Evolutionary conservation across 2,113 vertebrate genomes (phyloP).

Genomic region (Chloebia gouldiae): DNA sequence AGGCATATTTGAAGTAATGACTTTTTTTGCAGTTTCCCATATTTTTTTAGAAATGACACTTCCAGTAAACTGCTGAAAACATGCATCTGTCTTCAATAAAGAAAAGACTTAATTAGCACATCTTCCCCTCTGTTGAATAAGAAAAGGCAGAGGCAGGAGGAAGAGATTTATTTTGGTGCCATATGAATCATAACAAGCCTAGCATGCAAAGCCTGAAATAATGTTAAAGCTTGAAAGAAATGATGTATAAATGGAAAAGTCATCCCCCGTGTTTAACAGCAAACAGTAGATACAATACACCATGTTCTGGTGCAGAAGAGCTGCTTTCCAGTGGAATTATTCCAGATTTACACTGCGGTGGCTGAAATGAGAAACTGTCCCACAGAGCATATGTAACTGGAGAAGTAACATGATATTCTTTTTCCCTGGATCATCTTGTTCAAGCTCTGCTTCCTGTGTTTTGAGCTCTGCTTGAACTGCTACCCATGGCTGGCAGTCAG

Average conservation of each 20-base stretch:
- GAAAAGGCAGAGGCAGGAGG: background rate
- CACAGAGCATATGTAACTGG: background rate
- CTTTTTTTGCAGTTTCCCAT: background rate
- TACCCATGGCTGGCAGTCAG: background rate
- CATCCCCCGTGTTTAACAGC: constrained; percentile 34
- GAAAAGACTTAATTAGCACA: constrained; percentile 35
- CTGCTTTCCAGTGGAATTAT: constrained; percentile 24
- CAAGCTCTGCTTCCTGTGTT: constrained; percentile 3
- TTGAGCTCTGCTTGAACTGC: background rate
- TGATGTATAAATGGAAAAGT: constrained; percentile 47
- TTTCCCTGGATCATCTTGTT: constrained; percentile 12
- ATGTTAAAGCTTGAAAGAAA: constrained; percentile 25
- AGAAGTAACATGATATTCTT: constrained; percentile 1
- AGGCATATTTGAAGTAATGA: background rate
- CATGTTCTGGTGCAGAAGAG: constrained; percentile 37
- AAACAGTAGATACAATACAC: constrained; percentile 56
- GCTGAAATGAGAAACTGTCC: constrained; percentile 37
- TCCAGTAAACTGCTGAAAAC: constrained; percentile 37
- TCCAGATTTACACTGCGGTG: constrained; percentile 28
- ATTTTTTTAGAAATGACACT: constrained; percentile 26
- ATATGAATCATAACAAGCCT: constrained; percentile 32
- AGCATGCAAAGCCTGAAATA: constrained; percentile 43
- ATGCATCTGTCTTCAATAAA: constrained; percentile 29
- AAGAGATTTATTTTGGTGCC: constrained; percentile 48
- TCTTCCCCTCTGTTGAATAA: background rate